Evolutionary conservation across 2,797 vertebrate species (phyloP).

Genomic region (Muscicapa striata): DNA sequence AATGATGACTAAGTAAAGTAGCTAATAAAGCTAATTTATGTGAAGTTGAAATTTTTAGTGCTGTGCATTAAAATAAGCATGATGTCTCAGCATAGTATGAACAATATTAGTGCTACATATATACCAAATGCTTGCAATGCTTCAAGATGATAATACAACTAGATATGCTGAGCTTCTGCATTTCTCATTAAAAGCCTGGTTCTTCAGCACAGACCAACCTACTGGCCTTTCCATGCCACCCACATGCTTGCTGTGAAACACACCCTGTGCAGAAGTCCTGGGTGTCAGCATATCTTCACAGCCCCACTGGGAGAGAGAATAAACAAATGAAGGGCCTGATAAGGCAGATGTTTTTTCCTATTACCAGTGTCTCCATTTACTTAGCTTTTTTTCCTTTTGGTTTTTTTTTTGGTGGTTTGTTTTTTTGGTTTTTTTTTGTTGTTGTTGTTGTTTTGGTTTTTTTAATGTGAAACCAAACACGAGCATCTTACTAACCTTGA

Average conservation of each 20-base stretch:
- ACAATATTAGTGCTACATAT: slow-evolving; percentile 33
- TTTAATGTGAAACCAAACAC: not conserved
- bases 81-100: slow-evolving; percentile 53
- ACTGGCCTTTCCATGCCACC: not conserved
- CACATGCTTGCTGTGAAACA: not conserved
- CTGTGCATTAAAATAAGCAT: slow-evolving; percentile 56
- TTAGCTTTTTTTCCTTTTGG: not conserved
- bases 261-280: not conserved
- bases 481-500: slow-evolving; percentile 39
- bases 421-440: too few species aligned
- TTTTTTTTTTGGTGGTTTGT: not conserved
- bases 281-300: not conserved
- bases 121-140: not conserved
- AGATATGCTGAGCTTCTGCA: slow-evolving; percentile 7
- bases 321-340: not conserved
- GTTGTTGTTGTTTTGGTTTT: not conserved
- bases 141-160: slow-evolving; percentile 12
- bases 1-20: slow-evolving; percentile 68
- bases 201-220: not conserved
- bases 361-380: not conserved
- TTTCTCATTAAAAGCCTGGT: not conserved
- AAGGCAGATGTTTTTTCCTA: not conserved
- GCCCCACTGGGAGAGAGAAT: not conserved
- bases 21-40: slow-evolving; percentile 64
- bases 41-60: slow-evolving; percentile 63